Base-by-base conservation (phyloP, 2,113 vertebrate species). In the Tor tambroides region DNA sequence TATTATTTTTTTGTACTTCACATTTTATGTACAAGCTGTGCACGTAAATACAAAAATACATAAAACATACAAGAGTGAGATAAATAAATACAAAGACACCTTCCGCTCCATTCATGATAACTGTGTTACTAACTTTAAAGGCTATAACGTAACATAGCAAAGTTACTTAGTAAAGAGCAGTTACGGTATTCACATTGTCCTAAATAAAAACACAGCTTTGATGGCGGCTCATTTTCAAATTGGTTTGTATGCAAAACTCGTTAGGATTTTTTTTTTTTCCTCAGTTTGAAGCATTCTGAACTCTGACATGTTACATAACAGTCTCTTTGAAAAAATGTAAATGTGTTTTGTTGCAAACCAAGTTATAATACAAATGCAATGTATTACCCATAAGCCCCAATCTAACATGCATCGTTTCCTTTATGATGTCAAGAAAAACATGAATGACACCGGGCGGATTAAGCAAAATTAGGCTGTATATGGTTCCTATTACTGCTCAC, bases 401-500 rank as follows among this genome's bases (percentile, higher is more conserved):
- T 72, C 69, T 15, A 80, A 19, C 14, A n/a, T 56, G 54, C 23
- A 61, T 80, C 23, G 15, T 41, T 11, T 69, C 19, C 63, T 83
- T 83, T 12, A 26, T 67, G 59, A 82, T 1, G 38, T 67, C 59
- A 51, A 1, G 1, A 30, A 46, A 63, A 43, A 65, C 78, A n/a
- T 26, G 5, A 46, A 6, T 21, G 43, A 69, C 15, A 49, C 26
- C 8, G 43, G 38, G 21, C 54, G n/a, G 30, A 79, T 14, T 59
- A 80, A 61, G 32, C 54, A 80, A 80, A 38, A 26, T 17, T 9
- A 61, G 54, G 6, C 32, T 80, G 54, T 59, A 61, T 38, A 80
- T 41, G 78, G n/a, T 17, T 61, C 51, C 77, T 59, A 59, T 59
- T 23, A 59, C 77, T 59, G 77, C 19, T 59, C 51, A 79, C 19